Base-by-base conservation (phyloP, 64 coral and sea anemone genomes). In the Cladopsammia gracilis region DNA sequence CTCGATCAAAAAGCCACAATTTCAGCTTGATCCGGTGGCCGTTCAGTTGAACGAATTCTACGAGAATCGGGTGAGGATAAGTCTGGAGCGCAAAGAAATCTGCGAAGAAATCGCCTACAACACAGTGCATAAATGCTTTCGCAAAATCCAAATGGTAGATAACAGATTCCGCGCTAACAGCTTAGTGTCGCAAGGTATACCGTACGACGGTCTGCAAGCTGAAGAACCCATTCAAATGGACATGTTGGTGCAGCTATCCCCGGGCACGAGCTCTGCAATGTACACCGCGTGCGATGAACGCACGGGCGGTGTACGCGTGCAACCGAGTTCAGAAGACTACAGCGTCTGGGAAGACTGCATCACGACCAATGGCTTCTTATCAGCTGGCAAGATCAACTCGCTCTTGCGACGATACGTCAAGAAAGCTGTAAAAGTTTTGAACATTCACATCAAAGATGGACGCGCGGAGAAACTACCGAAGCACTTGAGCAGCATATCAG, bases 31-130 rank as follows among this genome's bases (percentile, higher is more conserved):
- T 42, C 94, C 98, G 4, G 73, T 99, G 10, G 92, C 98, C n/a
- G 60, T 94, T 62, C 88, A 96, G 46, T 71, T 99, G 23, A 93
- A 96, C 54, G 91, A 94, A 23, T 99, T 99, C 24, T 95, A 99
- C 83, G 98, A 99, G 73, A 96, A 99, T 85, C 98, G 98, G 43
- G 98, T 95, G 60, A 57, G 98, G 19, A 66, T 94, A 4, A 93
- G 94, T 64, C 86, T 99, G 24, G 98, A 99, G 53, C 90, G 98
- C 19, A 99, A 99, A 79, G 94, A 96, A 91, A 99, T 99, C 75
- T 99, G 98, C 67, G 94, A 99, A 74, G 94, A 99, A 83, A 96
- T 99, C 24, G 98, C 98, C 2, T 96, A 94, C 91, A 91, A 96
- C 64, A 62, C 95, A 0, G 91, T 93, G 43, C 78, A 96, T 65